Evolutionary conservation across 2,888 invertebrate genomes (phyloP), one percentile per base, ranked within the genome.

Genomic region (Ceraclea dissimilis): DNA sequence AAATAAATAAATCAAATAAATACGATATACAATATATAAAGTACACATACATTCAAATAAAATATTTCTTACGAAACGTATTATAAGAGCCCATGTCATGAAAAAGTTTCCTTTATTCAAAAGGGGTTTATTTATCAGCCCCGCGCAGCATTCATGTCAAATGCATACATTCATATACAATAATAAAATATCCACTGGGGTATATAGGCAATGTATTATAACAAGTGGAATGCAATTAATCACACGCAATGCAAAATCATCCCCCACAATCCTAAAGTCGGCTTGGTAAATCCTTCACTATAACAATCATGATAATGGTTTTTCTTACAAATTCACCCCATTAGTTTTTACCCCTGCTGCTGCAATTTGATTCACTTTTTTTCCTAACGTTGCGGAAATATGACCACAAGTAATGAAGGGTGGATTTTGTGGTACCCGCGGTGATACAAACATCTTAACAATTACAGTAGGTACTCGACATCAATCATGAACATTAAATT

Each of bases 301-400:
- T 39, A 16, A 39, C 39, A 39, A 39, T 39, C 39, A 39, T 39
- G 39, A 16, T 39, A 39, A 39, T 39, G 39, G 39, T 39, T 39
- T 39, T 39, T 39, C 39, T 39, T 39, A 39, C 39, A 39, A n/a
- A 39, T 39, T n/a, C 13, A 39, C 39, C 39, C 39, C 39, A 39
- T 13, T 13, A 39, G 2, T 13, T n/a, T 39, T 39, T 39, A 39
- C 39, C 39, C 39, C 39, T 39, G n/a, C n/a, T n/a, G n/a, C n/a
- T n/a, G 39, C 39, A 39, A 39, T 39, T 39, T 39, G 13, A 39
- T 39, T 39, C 39, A 39, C 39, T 39, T 39, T 39, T 16, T 16
- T 13, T 10, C 26, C 26, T 26, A 26, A 26, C 39, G 39, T 13
- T 4, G n/a, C 13, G 16, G 39, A 39, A 31, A 39, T 39, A 4